A percentile compares a stretch with the other conserved stretches of the same genome.
phyloP scores from a whole-genome alignment of 1,140 invertebrate genomes.

The Myzus persicae region DNA sequence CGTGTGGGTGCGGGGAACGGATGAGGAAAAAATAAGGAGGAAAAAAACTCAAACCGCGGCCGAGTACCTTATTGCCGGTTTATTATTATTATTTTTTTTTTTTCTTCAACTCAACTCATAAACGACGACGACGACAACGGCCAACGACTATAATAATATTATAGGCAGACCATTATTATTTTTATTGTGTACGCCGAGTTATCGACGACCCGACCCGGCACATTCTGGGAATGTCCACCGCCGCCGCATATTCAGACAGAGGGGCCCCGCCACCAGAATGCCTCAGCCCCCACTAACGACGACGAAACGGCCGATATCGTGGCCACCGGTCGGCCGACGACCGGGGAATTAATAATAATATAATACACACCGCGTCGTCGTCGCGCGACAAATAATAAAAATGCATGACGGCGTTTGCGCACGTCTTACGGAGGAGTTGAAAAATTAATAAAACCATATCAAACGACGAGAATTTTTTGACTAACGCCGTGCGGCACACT shows the following conservation, averaged over 20 bases:
- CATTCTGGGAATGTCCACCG: not conserved
- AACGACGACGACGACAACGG: not conserved
- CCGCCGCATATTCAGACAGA: not conserved
- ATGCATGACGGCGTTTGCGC: not conserved
- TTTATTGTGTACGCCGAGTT: not conserved
- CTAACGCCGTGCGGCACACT: not conserved
- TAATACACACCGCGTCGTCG: not conserved
- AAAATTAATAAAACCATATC: not conserved
- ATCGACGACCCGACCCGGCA: not conserved
- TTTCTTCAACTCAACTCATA: not conserved
- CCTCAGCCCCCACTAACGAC: not conserved
- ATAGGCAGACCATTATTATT: not conserved
- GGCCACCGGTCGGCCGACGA: not conserved
- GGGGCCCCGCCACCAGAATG: not conserved
- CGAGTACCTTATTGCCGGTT: not conserved
- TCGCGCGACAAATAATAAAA: not conserved
- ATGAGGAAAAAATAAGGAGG: not conserved
- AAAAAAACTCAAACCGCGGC: not conserved
- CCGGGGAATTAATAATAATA: not conserved
- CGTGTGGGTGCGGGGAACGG: not conserved
- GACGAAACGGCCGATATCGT: not conserved
- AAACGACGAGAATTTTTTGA: constrained; percentile 8
- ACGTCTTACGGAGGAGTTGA: not conserved
- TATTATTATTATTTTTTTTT: not conserved
- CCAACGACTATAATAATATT: no score